A percentile compares a stretch with the other conserved stretches of the same genome.
These are phyloP conservation scores for Falco berigora DNA, from an alignment of 2,797 vertebrate species.

Conservation along the genomic window DNA sequence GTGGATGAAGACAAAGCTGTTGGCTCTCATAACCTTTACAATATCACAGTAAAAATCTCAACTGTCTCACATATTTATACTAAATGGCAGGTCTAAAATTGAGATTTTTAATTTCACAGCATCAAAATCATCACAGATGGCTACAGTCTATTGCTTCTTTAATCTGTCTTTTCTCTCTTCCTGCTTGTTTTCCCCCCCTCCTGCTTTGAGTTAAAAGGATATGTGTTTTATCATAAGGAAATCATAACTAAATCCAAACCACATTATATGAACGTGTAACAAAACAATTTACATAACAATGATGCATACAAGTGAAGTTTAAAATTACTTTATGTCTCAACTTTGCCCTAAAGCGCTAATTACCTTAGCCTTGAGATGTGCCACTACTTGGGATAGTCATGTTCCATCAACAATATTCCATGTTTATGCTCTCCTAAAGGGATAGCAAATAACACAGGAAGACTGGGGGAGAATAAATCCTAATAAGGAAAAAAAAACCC, in stretches of 20 bases:
- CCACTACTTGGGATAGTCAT: background rate
- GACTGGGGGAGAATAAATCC: background rate
- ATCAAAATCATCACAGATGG: conserved; percentile 53
- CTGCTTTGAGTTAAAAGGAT: background rate
- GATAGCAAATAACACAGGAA: background rate
- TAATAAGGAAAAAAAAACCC: background rate
- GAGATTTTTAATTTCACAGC: conserved; percentile 57
- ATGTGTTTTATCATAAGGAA: conserved; percentile 9
- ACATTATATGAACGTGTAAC: background rate
- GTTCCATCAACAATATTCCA: conserved; percentile 5
- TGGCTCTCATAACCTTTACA: conserved; percentile 48
- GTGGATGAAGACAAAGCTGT: conserved; percentile 40
- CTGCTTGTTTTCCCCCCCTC: background rate
- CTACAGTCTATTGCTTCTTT: conserved; percentile 61
- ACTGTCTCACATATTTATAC: conserved; percentile 54
- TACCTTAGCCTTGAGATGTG: background rate
- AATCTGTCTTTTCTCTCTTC: conserved; percentile 31
- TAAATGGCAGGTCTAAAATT: conserved; percentile 62
- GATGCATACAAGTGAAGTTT: background rate
- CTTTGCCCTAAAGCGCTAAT: conserved; percentile 25
- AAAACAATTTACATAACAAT: conserved; percentile 39
- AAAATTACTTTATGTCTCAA: background rate
- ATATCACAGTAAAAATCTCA: conserved; percentile 51
- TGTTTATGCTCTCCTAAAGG: background rate
- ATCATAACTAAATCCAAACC: background rate